Conservation (phyloP, 2,797 vertebrate species). For the Hapalemur alaotrensis region DNA sequence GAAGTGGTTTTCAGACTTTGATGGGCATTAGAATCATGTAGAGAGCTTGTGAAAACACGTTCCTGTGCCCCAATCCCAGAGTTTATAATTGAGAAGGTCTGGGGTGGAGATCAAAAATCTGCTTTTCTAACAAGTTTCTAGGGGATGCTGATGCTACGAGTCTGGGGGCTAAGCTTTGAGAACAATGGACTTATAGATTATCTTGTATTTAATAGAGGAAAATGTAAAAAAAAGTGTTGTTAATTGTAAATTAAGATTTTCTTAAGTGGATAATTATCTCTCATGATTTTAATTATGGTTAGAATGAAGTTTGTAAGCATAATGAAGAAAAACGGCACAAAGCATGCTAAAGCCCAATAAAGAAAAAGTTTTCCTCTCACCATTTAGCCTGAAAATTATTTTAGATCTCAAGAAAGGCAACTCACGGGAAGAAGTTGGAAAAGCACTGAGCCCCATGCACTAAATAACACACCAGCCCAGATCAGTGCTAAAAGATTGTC, state of each 20-base stretch:
- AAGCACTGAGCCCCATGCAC: not conserved
- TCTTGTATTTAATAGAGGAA: not conserved
- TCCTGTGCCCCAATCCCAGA: not conserved
- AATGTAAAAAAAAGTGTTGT: not conserved
- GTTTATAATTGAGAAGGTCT: slow-evolving; percentile 32
- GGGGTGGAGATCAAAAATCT: not conserved
- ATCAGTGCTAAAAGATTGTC: not conserved
- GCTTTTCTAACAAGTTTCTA: not conserved
- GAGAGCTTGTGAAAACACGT: not conserved
- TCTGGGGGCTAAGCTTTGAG: not conserved
- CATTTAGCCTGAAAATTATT: not conserved
- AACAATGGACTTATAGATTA: not conserved
- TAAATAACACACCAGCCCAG: not conserved
- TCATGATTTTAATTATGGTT: slow-evolving; percentile 8
- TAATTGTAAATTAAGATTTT: slow-evolving; percentile 37
- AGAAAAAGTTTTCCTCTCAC: slow-evolving; percentile 40
- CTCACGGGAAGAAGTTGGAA: slow-evolving; percentile 15
- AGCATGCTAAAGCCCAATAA: slow-evolving; percentile 22
- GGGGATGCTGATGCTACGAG: not conserved
- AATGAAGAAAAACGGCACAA: not conserved
- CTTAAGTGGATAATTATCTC: not conserved
- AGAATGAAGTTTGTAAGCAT: not conserved
- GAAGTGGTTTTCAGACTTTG: not conserved
- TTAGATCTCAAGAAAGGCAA: slow-evolving; percentile 20
- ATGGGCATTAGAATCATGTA: not conserved